Evolutionary conservation across 2,797 vertebrate genomes (phyloP).

Genomic region (Okamejei kenojei): DNA sequence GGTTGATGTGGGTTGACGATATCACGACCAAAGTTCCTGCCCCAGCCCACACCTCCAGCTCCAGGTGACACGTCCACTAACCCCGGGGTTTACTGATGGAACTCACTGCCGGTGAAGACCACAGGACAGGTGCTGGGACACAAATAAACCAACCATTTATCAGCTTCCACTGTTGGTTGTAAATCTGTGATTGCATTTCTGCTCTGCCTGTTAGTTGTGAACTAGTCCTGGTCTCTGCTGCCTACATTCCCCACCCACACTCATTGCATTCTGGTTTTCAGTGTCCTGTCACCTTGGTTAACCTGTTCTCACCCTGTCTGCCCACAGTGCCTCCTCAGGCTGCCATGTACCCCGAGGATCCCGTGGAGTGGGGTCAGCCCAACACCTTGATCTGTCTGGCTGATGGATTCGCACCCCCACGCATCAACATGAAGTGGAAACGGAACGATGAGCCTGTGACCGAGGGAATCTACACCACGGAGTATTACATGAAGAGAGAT

Average conservation of each 20-base stretch:
- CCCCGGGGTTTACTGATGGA: neutral
- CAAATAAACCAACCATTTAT: neutral
- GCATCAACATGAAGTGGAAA: neutral
- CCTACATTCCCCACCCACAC: neutral
- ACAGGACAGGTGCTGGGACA: neutral
- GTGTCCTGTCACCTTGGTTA: neutral
- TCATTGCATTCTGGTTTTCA: neutral
- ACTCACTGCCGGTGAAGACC: neutral
- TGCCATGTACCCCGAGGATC: neutral
- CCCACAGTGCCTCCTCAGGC: neutral
- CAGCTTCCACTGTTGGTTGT: neutral
- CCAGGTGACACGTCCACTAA: neutral
- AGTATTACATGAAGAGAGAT: neutral
- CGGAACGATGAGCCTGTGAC: neutral
- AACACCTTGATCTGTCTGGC: constrained; percentile 15
- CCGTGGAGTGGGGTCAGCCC: neutral
- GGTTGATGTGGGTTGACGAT: too few species aligned
- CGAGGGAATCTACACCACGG: neutral
- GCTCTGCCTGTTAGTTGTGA: neutral
- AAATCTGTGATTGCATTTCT: neutral
- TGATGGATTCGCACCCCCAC: neutral
- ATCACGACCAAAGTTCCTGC: neutral
- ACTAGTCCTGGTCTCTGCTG: neutral
- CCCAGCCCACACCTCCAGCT: neutral
- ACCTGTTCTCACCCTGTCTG: neutral